Evolutionary conservation across 53 echinoderm and acorn worm species (phyloP), one percentile per base, ranked within the genome.

Genomic region (Astropecten irregularis): DNA sequence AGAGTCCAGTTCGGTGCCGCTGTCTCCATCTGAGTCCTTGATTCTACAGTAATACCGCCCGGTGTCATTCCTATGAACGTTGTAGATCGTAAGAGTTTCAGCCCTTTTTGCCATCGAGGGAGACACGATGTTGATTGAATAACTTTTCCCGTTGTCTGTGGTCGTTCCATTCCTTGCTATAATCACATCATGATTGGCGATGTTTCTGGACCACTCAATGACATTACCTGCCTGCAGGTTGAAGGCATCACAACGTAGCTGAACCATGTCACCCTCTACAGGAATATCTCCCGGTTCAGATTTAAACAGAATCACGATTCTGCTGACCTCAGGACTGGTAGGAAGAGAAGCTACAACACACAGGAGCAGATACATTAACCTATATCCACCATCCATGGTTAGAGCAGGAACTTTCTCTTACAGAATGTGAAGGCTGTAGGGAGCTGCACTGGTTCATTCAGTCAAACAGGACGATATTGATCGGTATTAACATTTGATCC

Each of bases 141-240:
- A n/a, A n/a, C n/a, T n/a, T n/a, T n/a, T n/a, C n/a, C n/a, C n/a
- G 23, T 60, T 16, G 32, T 61, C 59, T 19, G 19, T 0, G 47
- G 10, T 60, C 46, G 29, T 62, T 11, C 33, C 62, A 47, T 62
- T 20, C 40, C 46, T 46, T 28, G 61, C 77, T 55, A 74, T 74
- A 23, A 18, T 6, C 9, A 61, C 33, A 18, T 44, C 28, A 20
- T 8, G 18, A 11, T 13, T 29, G 29, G 18, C 40, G 4, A 27
- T 58, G 26, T 27, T 1, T 59, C 60, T 76, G 8, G 30, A 13
- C 76, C 59, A 76, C 44, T 58, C 40, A 27, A 76, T 15, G 3
- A 3, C 38, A 39, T 74, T 16, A 5, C 58, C 74, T 1, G 56
- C 0, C 27, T 40, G 18, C 28, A 74, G 58, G 36, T 27, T 23